Conservation (phyloP, 2,888 invertebrate species). For the Sepiola atlantica region DNA sequence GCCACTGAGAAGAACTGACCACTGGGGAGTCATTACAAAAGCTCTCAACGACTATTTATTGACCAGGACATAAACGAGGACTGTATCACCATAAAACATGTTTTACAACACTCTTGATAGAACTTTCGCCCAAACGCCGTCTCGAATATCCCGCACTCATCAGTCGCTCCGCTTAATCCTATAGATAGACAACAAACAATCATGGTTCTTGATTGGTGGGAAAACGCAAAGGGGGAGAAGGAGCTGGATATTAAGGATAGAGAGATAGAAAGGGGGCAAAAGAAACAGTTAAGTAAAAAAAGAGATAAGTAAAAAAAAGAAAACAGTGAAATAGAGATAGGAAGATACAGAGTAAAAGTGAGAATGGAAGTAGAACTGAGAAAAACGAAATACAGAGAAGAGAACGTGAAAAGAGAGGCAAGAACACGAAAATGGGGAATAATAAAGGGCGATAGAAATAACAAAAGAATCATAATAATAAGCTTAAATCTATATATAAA, state of each 20-base stretch:
- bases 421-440: background rate
- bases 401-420: background rate
- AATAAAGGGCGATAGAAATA: background rate
- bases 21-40: background rate
- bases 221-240: too few species aligned
- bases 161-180: background rate
- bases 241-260: too few species aligned
- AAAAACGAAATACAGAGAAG: too few species aligned
- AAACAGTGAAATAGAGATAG: too few species aligned
- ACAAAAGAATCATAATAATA: too few species aligned
- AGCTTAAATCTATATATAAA: too few species aligned
- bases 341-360: background rate
- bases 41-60: conserved; percentile 32
- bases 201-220: background rate
- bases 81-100: conserved; percentile 22
- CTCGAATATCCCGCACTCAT: background rate
- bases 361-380: background rate
- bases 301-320: too few species aligned
- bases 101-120: conserved; percentile 1
- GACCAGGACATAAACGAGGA: background rate
- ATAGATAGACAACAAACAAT: background rate
- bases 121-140: conserved; percentile 1
- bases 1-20: background rate
- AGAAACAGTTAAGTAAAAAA: too few species aligned
- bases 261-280: too few species aligned